Evolutionary conservation across 2,888 invertebrate genomes (phyloP).

Genomic region (Globia sparganii): DNA sequence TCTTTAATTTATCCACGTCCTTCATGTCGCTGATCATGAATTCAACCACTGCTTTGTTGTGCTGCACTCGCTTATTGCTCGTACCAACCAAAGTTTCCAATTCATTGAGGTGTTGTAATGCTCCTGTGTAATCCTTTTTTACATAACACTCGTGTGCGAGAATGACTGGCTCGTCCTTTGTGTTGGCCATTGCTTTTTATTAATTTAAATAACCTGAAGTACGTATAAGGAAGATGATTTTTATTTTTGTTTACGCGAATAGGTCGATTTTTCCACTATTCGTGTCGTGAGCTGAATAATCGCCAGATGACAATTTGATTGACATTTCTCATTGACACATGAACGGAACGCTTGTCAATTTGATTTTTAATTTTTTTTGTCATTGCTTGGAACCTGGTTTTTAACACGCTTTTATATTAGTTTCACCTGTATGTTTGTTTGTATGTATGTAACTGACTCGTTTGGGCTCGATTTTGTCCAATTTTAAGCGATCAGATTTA

Average conservation of each 20-base stretch:
- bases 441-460: too few species aligned
- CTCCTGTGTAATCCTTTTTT: slow-evolving; percentile 91
- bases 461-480: too few species aligned
- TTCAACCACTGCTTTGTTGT: slow-evolving; percentile 96
- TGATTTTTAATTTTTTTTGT: slow-evolving; percentile 1
- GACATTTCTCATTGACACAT: slow-evolving; percentile 30
- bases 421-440: too few species aligned
- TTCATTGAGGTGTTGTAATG: slow-evolving; percentile 92
- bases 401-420: too few species aligned
- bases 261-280: slow-evolving; percentile 39
- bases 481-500: too few species aligned
- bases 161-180: slow-evolving; percentile 90
- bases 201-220: slow-evolving; percentile 32
- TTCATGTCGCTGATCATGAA: slow-evolving; percentile 94
- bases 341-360: slow-evolving; percentile 17
- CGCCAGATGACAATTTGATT: slow-evolving; percentile 31
- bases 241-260: slow-evolving; percentile 61
- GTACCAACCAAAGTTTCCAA: slow-evolving; percentile 91
- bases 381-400: not conserved
- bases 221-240: slow-evolving; percentile 24
- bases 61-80: slow-evolving; percentile 93
- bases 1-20: slow-evolving; percentile 93
- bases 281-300: slow-evolving; percentile 37
- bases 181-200: slow-evolving; percentile 74
- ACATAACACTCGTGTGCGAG: slow-evolving; percentile 91